Conservation (phyloP, 2,888 invertebrate genomes). For the Lochmaea crataegi region DNA sequence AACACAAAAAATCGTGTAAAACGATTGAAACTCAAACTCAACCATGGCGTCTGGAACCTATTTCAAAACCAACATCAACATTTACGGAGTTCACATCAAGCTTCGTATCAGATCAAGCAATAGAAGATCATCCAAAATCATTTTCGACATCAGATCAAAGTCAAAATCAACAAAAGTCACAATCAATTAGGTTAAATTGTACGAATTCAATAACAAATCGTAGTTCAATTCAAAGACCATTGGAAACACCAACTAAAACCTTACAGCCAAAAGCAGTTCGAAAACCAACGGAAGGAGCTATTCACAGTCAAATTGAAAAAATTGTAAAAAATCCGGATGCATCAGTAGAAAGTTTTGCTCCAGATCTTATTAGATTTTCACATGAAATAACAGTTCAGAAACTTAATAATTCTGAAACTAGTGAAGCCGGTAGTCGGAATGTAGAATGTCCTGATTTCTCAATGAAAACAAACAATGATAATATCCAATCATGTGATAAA, state of each 20-base stretch:
- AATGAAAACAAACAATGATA: not conserved
- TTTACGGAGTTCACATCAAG: not conserved
- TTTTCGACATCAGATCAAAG: not conserved
- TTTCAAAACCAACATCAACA: not conserved
- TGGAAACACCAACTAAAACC: not conserved
- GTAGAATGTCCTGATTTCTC: not conserved
- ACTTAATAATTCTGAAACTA: not conserved
- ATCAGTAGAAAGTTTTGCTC: not conserved
- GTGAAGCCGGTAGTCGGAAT: not conserved
- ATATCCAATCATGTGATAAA: constrained; percentile 26
- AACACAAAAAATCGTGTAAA: not conserved
- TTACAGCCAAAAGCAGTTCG: not conserved
- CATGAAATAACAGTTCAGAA: not conserved
- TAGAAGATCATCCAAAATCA: not conserved
- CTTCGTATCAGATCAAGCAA: not conserved
- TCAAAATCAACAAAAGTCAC: not conserved
- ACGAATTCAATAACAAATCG: not conserved
- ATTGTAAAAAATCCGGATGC: not conserved
- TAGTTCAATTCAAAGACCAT: not conserved
- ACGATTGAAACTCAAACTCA: constrained; percentile 5
- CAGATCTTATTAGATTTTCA: not conserved
- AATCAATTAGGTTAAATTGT: not conserved
- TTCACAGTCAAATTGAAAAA: not conserved
- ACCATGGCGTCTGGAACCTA: not conserved
- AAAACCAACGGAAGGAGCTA: not conserved